Evolutionary conservation across 2,113 vertebrate species (phyloP).

Genomic region (Terrapene triunguis): DNA sequence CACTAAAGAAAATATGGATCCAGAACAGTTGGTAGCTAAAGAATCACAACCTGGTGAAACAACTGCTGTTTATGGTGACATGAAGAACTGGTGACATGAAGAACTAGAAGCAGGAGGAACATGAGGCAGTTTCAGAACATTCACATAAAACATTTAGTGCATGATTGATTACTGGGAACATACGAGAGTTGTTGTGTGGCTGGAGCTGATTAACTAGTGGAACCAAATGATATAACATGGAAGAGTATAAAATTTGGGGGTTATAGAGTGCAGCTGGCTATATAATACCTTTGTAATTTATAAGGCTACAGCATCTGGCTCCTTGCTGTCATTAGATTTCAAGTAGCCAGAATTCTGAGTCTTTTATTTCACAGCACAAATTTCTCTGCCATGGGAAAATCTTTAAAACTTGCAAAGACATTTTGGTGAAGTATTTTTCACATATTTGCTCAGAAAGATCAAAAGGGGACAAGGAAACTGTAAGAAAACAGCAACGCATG

Average conservation of each 20-base stretch:
- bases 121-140: background rate
- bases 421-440: rapidly evolving
- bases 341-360: rapidly evolving
- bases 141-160: background rate
- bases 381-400: background rate
- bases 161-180: background rate
- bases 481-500: rapidly evolving
- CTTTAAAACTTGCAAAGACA: background rate
- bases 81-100: background rate
- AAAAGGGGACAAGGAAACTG: rapidly evolving
- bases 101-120: background rate
- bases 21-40: background rate
- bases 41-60: background rate
- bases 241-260: background rate
- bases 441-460: rapidly evolving
- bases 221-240: background rate
- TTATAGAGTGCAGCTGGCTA: background rate
- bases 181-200: background rate
- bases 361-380: background rate
- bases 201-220: background rate
- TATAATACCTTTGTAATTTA: background rate
- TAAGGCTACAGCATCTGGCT: background rate
- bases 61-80: background rate
- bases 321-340: background rate
- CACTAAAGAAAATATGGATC: background rate